Conservation (phyloP, 1,140 invertebrate species). For the Diprion similis region DNA sequence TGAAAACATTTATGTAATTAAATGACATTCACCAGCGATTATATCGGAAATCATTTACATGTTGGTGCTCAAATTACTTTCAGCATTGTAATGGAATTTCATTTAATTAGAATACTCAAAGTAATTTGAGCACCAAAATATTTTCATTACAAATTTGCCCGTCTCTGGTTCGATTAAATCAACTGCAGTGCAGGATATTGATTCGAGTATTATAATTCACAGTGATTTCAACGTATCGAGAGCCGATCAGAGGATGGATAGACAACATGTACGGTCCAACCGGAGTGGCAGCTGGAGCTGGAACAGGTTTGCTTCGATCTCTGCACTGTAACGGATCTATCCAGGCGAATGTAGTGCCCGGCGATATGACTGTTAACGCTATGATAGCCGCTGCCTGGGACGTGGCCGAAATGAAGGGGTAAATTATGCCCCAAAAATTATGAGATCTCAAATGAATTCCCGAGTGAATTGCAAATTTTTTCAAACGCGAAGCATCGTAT, state of each 20-base stretch:
- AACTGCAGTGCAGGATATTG: too few species aligned
- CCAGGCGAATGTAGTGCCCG: conserved; percentile 82
- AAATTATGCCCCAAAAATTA: background rate
- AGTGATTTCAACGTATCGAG: conserved; percentile 64
- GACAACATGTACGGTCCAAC: conserved; percentile 93
- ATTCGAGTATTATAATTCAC: conserved; percentile 31
- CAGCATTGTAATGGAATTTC: too few species aligned
- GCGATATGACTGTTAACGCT: conserved; percentile 82
- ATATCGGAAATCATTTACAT: too few species aligned
- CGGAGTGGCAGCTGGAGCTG: conserved; percentile 75
- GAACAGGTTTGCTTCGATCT: conserved; percentile 78
- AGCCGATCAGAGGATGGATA: conserved; percentile 74
- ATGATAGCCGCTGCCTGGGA: conserved; percentile 81
- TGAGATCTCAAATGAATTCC: too few species aligned
- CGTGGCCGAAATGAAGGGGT: conserved; percentile 58
- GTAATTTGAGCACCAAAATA: too few species aligned
- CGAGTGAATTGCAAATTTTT: too few species aligned
- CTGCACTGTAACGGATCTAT: conserved; percentile 67
- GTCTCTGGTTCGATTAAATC: too few species aligned
- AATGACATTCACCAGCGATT: too few species aligned
- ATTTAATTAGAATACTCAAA: too few species aligned
- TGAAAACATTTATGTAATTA: too few species aligned
- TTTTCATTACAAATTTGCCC: too few species aligned
- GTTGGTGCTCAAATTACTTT: too few species aligned
- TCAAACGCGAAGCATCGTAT: background rate